Conservation (phyloP, 2,888 invertebrate genomes). For the Oegoconia quadripuncta region DNA sequence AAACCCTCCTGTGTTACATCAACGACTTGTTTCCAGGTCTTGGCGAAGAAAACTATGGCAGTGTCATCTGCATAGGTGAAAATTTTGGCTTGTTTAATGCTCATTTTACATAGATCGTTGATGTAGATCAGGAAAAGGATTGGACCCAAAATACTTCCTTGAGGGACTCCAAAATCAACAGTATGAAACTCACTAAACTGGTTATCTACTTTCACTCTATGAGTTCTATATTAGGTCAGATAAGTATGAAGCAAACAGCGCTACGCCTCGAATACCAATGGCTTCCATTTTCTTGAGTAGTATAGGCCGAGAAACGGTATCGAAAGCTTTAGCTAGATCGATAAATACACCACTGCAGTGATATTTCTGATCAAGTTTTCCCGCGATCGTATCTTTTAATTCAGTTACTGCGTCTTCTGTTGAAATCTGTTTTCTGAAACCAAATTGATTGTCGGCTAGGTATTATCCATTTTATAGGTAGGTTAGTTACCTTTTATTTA, state of each 20-base stretch:
- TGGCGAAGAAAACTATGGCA: no score
- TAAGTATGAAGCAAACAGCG: neutral
- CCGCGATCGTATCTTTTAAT: neutral
- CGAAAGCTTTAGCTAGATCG: neutral
- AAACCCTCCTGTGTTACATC: no score
- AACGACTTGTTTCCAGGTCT: no score
- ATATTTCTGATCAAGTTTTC: neutral
- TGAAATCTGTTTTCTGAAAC: neutral
- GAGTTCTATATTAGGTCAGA: conserved; percentile 1
- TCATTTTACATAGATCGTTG: conserved; percentile 7
- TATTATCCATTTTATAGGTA: neutral
- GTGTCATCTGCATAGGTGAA: no score
- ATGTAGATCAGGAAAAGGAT: conserved; percentile 7
- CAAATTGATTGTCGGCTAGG: neutral
- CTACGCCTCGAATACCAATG: neutral
- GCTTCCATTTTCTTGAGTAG: neutral
- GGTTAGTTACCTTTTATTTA: neutral
- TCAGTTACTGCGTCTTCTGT: neutral
- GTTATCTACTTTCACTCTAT: neutral
- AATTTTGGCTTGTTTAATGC: no score
- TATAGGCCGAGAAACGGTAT: neutral
- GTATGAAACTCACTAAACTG: neutral
- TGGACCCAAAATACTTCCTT: conserved; percentile 9
- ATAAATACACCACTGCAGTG: neutral
- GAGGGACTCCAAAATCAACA: conserved; percentile 2